Percentiles rank a stretch among this genome's conserved stretches.
Conservation (phyloP, 2,113 vertebrate species). For the Theropithecus gelada region DNA sequence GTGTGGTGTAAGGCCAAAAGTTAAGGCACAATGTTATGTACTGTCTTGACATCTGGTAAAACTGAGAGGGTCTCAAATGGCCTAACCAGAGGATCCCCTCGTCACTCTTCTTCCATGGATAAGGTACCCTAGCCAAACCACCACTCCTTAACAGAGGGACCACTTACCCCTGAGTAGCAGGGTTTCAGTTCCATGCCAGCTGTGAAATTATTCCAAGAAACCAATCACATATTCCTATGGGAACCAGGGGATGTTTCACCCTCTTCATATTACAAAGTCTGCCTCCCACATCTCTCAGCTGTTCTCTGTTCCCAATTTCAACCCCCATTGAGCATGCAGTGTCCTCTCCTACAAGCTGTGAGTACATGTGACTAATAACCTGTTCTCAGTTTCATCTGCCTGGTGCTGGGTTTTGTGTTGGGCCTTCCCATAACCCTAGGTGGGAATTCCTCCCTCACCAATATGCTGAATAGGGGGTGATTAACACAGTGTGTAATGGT, state of each 20-base stretch:
- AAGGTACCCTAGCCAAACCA: background rate
- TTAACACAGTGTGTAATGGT: background rate
- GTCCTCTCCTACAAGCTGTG: background rate
- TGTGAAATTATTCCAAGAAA: background rate
- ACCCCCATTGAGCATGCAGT: background rate
- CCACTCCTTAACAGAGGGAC: background rate
- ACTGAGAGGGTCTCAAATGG: background rate
- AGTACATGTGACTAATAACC: background rate
- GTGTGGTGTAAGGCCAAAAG: background rate
- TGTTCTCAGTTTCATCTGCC: background rate
- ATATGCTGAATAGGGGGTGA: background rate
- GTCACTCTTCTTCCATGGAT: background rate
- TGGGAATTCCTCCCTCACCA: background rate
- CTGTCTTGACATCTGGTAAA: background rate
- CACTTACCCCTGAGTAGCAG: background rate
- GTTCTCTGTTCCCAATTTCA: background rate
- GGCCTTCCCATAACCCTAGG: background rate
- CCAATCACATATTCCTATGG: background rate
- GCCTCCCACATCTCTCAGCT: background rate
- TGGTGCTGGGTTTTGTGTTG: background rate
- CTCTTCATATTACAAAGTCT: background rate
- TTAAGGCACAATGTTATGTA: background rate
- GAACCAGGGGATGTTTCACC: too few relatives aligned
- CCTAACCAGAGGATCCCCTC: background rate
- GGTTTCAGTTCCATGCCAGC: background rate